Base-by-base conservation (phyloP, 1,140 invertebrate species). In the Philopotamus ludificatus region DNA sequence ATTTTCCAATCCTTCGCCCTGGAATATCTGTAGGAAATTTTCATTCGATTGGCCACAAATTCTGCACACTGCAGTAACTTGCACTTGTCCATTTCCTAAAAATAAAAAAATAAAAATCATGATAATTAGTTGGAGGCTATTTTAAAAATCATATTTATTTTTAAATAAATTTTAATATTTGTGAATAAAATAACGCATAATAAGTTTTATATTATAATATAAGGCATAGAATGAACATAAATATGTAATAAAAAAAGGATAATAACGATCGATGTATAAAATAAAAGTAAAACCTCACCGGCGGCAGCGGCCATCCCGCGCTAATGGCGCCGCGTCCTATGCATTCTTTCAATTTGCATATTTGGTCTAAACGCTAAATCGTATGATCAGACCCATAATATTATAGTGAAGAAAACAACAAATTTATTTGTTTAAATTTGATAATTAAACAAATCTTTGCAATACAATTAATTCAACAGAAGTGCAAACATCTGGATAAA, bases 1-100 rank as follows among this genome's bases (percentile, higher is more conserved):
- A 61, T 83, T 79, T 62, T 83, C 78, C 9, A 78, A 44, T 2
- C 83, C 84, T 71, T 85, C 83, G 1, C 76, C 82, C 23, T 76
- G 68, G 66, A 83, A 87, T 67, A 87, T 84, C 9, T 82, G 80
- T 20, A 86, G 78, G 8, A 84, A 67, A 67, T 79, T 74, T 16
- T 81, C 74, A 59, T 75, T 81, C 3, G 73, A 63, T 20, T 77
- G 77, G 15, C 83, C 84, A 73, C 85, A 87, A 26, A 81, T 73
- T 60, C 85, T 75, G 69, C 85, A 87, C 1, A 85, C 67, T 45
- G 72, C 72, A 2, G 73, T 67, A 42, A 77, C 73, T 25, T 75
- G 72, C 1, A 58, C 22, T 15, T 73, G 58, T 7, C 72, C 64
- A 69, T 70, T 74, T 74, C 53, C 49, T 12, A 73, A 72, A n/a